Base-by-base conservation (phyloP, 2,113 vertebrate genomes). In the Phodopus roborovskii region DNA sequence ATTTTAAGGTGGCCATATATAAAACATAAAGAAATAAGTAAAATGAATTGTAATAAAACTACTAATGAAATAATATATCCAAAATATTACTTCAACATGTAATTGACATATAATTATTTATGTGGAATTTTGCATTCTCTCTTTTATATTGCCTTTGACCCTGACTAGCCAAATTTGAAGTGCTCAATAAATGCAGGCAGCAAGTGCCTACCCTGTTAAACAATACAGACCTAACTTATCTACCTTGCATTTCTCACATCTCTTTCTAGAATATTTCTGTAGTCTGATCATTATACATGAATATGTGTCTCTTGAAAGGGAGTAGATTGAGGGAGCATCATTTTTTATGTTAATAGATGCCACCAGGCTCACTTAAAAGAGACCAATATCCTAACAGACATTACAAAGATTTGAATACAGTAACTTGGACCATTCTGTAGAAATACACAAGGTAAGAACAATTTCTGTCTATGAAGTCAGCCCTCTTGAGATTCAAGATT, bases 11-110 rank as follows among this genome's bases (percentile, higher is more conserved):
- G 73, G 4, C 16, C 73, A 89, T 87, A 48, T 90, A 91, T 53
- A 78, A 79, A 95, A 84, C 22, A 2, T 87, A 56, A 94, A 91
- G 53, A 91, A 96, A 84, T 36, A 73, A 22, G 12, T 70, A 28
- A 78, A 79, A 81, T 85, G 58, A 86, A 85, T 91, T 92, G 92
- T 68, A 82, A 86, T 78, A 85, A 24, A 81, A 28, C 17, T 70
- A 50, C 60, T 81, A 90, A 71, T 53, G 82, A 36, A 70, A 5
- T 19, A 91, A 73, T 81, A 30, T 81, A 73, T 62, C 30, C 20
- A 92, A 91, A 95, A 86, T 89, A 93, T 78, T 20, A 66, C 88
- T 81, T 94, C 24, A 92, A 56, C 28, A 50, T 93, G 45, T 77
- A 78, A 82, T 66, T 56, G 28, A 19, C 77, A 78, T 73, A 58